Conservation (phyloP, 2,113 vertebrate genomes). For the Rhineura floridana region DNA sequence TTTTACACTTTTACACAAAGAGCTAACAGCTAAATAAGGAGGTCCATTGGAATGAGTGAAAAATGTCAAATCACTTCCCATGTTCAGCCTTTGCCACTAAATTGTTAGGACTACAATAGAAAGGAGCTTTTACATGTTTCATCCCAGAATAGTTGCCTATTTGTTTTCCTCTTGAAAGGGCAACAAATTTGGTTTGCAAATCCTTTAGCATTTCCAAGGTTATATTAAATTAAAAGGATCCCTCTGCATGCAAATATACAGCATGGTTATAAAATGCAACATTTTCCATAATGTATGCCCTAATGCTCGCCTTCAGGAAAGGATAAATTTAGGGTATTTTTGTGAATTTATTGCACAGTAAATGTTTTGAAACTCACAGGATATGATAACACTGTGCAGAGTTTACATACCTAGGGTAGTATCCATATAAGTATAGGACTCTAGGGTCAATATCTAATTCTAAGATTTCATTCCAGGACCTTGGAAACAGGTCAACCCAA, state of each 20-base stretch:
- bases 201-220: constrained; percentile 23
- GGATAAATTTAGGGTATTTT: neutral
- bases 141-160: constrained; percentile 27
- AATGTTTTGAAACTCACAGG: neutral
- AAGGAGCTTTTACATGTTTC: constrained; percentile 41
- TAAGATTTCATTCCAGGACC: neutral
- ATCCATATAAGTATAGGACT: neutral
- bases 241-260: constrained; percentile 33
- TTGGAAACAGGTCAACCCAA: neutral
- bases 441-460: too few species aligned
- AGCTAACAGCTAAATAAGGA: constrained; percentile 45
- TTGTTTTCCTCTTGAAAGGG: constrained; percentile 38
- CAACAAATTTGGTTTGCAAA: constrained; percentile 46
- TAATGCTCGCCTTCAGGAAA: constrained; percentile 8
- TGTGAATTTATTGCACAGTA: neutral
- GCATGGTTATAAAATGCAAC: constrained; percentile 33
- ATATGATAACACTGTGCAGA: neutral
- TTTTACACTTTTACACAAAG: constrained; percentile 43
- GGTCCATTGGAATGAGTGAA: constrained; percentile 23
- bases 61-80: constrained; percentile 30
- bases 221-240: constrained; percentile 35
- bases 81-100: constrained; percentile 1
- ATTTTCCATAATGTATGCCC: neutral
- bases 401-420: neutral
- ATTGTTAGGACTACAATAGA: constrained; percentile 45